Conservation (phyloP, 2,797 vertebrate species). For the Holocentrus rufus region DNA sequence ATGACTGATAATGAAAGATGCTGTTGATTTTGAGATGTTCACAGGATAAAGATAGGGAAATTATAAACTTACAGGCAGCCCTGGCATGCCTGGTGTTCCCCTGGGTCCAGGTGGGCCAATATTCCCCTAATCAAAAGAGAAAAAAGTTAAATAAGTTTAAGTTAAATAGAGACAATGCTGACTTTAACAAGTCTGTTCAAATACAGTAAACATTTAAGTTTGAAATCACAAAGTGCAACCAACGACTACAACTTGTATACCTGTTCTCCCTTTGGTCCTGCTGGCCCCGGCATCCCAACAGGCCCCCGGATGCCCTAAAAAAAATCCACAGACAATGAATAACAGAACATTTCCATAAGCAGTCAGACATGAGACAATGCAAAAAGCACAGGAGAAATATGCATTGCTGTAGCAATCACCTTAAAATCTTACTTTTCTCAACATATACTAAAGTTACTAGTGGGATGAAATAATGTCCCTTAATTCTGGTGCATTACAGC, state of each 20-base stretch:
- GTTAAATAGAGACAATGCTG: not conserved
- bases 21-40: not conserved
- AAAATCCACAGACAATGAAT: constrained; percentile 6
- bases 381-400: not conserved
- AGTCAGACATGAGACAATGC: not conserved
- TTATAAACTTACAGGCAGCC: constrained; percentile 81
- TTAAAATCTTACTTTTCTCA: no score
- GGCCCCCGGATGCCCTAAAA: constrained; percentile 81
- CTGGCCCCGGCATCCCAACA: constrained; percentile 73
- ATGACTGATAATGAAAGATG: not conserved
- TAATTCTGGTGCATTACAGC: not conserved
- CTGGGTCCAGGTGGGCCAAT: constrained; percentile 76
- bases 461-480: not conserved
- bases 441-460: not conserved
- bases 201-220: not conserved
- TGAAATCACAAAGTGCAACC: not conserved
- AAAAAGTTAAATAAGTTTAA: not conserved
- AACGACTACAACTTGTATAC: constrained; percentile 64
- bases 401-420: not conserved
- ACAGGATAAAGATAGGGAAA: not conserved
- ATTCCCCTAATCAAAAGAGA: constrained; percentile 78
- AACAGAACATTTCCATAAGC: not conserved
- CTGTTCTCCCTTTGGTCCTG: constrained; percentile 84
- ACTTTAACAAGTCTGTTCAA: not conserved
- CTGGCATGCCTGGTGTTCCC: constrained; percentile 82